Percentiles rank a stretch among this genome's conserved stretches.
These are phyloP conservation scores for Conger conger DNA, from an alignment of 2,113 vertebrate genomes.

Conservation along the genomic window DNA sequence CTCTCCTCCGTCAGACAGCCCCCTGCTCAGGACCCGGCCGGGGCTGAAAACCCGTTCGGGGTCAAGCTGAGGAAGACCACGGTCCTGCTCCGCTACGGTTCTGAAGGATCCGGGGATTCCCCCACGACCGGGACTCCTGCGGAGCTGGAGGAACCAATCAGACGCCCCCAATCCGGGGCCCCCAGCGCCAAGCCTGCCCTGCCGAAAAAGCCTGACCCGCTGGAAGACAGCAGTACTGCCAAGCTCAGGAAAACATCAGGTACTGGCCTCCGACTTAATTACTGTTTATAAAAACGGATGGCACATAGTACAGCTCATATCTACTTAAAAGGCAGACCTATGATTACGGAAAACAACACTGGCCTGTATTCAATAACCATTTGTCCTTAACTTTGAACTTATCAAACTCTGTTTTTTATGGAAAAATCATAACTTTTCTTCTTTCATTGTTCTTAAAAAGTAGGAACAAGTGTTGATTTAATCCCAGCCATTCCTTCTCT, in stretches of 20 bases:
- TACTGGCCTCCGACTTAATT: slow-evolving; percentile 22
- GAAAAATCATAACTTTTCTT: neutral
- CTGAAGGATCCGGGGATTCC: slow-evolving; percentile 55
- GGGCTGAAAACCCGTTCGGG: slow-evolving; percentile 74
- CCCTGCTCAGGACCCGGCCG: slow-evolving; percentile 41
- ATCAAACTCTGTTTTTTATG: neutral
- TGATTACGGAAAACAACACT: too few species aligned
- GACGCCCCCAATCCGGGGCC: neutral
- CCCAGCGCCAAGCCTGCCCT: slow-evolving; percentile 52
- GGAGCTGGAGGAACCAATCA: slow-evolving; percentile 24
- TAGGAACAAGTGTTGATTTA: too few species aligned
- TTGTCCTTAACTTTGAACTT: neutral
- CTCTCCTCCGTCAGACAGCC: neutral
- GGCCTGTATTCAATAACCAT: neutral
- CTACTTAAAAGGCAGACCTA: too few species aligned
- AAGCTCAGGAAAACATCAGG: slow-evolving; percentile 59
- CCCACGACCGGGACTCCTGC: neutral
- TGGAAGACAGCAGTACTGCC: slow-evolving; percentile 55
- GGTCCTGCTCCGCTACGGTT: slow-evolving; percentile 65
- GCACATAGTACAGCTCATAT: neutral
- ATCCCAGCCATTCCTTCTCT: too few species aligned
- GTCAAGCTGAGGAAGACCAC: slow-evolving; percentile 77
- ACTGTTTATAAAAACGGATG: neutral
- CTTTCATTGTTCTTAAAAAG: too few species aligned
- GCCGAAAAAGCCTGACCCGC: slow-evolving; percentile 52